These are phyloP conservation scores for Leptopilina drosophilae DNA, from an alignment of 2,888 invertebrate species.

Conservation along the genomic window DNA sequence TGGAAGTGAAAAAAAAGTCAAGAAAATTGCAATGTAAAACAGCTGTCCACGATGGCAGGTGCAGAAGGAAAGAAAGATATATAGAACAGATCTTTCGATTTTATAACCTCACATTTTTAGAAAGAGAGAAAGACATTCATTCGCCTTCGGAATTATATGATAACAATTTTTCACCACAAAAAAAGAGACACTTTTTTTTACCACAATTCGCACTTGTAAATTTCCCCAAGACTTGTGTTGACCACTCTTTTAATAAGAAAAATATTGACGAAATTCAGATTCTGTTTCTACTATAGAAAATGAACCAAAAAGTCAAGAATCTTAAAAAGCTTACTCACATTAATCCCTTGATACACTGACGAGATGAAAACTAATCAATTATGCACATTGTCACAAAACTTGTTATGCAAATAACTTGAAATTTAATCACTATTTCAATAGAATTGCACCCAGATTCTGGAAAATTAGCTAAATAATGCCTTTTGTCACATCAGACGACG, in stretches of 20 bases:
- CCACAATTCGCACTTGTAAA: background rate
- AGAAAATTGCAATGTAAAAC: constrained; percentile 22
- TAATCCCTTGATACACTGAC: background rate
- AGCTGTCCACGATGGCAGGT: constrained; percentile 39
- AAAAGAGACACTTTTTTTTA: background rate
- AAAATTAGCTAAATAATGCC: constrained; percentile 20
- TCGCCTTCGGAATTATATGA: too few relatives aligned
- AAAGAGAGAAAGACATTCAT: background rate
- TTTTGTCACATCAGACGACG: constrained; percentile 9
- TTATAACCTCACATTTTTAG: constrained; percentile 26
- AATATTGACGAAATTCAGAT: constrained; percentile 33
- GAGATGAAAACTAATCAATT: constrained; percentile 12
- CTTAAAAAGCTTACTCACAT: constrained; percentile 13
- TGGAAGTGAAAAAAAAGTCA: background rate
- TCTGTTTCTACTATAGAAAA: background rate
- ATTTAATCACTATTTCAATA: constrained; percentile 4
- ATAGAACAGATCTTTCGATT: constrained; percentile 31
- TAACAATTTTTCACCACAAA: background rate
- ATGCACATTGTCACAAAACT: constrained; percentile 13
- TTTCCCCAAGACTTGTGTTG: too few relatives aligned
- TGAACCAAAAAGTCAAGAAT: constrained; percentile 10
- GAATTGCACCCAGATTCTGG: constrained; percentile 3
- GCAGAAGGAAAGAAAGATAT: constrained; percentile 15
- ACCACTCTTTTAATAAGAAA: background rate
- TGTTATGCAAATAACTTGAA: background rate